Evolutionary conservation across 2,888 invertebrate genomes (phyloP).

Genomic region (Apomyelois bistriatella): DNA sequence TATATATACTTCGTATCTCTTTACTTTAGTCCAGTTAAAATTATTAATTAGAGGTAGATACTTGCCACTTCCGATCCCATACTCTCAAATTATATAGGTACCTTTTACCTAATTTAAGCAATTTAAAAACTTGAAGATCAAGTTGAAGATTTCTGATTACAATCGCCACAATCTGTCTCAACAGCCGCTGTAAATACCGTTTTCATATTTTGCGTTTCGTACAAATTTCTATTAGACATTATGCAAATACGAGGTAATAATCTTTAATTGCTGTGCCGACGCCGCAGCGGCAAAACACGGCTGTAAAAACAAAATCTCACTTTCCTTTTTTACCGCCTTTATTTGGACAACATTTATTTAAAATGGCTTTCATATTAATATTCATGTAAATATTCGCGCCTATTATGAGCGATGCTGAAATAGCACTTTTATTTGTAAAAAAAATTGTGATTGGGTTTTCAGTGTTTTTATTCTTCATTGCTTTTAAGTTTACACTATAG

Average conservation of each 20-base stretch:
- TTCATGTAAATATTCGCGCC: conserved; percentile 13
- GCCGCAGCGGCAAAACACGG: conserved; percentile 31
- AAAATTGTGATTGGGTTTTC: conserved; percentile 1
- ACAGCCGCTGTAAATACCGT: conserved; percentile 25
- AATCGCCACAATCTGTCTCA: conserved; percentile 34
- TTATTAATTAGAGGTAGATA: too few species aligned
- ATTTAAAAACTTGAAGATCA: background rate
- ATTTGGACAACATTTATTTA: conserved; percentile 23
- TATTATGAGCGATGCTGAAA: conserved; percentile 6
- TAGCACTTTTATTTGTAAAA: conserved; percentile 3
- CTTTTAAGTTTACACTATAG: background rate
- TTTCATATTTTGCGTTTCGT: conserved; percentile 38
- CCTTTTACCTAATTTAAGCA: too few species aligned
- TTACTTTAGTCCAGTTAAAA: too few species aligned
- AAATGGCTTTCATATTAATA: conserved; percentile 23
- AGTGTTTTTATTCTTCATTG: background rate
- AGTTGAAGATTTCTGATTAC: conserved; percentile 5
- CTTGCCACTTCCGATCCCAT: too few species aligned
- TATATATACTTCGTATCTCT: too few species aligned
- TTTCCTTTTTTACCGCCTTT: conserved; percentile 29
- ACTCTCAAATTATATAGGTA: too few species aligned
- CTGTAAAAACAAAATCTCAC: conserved; percentile 39
- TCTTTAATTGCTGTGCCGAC: conserved; percentile 53
- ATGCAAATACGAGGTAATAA: conserved; percentile 59
- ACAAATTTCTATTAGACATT: conserved; percentile 44